Evolutionary conservation across 2,888 invertebrate species (phyloP).

Genomic region (Megalurothrips usitatus): DNA sequence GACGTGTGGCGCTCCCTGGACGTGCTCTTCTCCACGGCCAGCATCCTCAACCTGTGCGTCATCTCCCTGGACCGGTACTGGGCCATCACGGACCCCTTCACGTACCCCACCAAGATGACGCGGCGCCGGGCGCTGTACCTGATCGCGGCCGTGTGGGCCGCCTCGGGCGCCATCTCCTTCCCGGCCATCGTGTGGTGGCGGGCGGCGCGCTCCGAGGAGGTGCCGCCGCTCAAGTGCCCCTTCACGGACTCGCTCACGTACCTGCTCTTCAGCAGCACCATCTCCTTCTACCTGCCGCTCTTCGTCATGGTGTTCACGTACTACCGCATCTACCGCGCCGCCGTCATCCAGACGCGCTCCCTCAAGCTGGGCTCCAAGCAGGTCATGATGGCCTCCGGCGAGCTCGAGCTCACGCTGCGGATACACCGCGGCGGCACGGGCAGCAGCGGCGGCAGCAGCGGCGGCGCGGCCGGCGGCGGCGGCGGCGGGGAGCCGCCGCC

Average conservation of each 20-base stretch:
- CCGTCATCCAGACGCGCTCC: conserved; percentile 85
- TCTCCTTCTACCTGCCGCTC: conserved; percentile 95
- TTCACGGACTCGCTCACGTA: conserved; percentile 97
- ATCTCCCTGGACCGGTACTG: conserved; percentile 95
- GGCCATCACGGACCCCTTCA: conserved; percentile 98
- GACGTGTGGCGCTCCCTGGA: conserved; percentile 97
- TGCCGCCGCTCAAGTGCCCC: conserved; percentile 81
- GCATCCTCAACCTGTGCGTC: conserved; percentile 94
- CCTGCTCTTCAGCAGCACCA: conserved; percentile 93
- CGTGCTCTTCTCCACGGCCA: conserved; percentile 94
- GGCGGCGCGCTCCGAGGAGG: conserved; percentile 74
- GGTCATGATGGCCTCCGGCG: conserved; percentile 78
- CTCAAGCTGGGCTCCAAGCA: conserved; percentile 88
- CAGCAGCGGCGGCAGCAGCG: conserved; percentile 40
- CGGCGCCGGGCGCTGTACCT: conserved; percentile 77
- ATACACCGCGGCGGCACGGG: conserved; percentile 84
- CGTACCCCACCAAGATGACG: conserved; percentile 94
- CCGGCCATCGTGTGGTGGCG: conserved; percentile 97
- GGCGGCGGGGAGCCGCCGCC: conserved; percentile 43
- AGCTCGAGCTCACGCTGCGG: conserved; percentile 80
- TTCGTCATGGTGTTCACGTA: conserved; percentile 98
- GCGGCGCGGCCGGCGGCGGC: conserved; percentile 33
- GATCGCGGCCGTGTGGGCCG: conserved; percentile 93
- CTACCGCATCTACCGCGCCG: conserved; percentile 91
- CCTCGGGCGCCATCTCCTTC: conserved; percentile 94